Conservation (phyloP, 2,888 invertebrate genomes). For the Anodontia alba region DNA sequence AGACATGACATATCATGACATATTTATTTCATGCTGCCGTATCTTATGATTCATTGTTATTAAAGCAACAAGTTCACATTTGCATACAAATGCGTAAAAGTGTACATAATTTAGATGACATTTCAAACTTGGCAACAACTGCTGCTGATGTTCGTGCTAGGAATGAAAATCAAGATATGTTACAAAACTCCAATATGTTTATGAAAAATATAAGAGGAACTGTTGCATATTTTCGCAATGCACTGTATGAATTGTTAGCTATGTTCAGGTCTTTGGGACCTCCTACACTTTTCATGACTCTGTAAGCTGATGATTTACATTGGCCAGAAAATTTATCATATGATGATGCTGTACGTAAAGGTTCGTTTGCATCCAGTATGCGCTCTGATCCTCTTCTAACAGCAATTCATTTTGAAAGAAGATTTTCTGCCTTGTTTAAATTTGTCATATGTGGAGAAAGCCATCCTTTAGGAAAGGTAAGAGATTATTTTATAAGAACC, state of each 20-base stretch:
- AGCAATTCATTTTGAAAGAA: slow-evolving; percentile 49
- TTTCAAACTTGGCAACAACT: neutral
- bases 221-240: slow-evolving; percentile 28
- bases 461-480: slow-evolving; percentile 35
- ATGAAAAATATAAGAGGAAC: slow-evolving; percentile 34
- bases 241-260: slow-evolving; percentile 18
- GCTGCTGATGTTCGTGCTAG: slow-evolving; percentile 1
- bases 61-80: slow-evolving; percentile 18
- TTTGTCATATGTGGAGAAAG: slow-evolving; percentile 15
- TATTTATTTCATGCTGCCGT: slow-evolving; percentile 25
- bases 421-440: slow-evolving; percentile 39
- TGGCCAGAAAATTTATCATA: slow-evolving; percentile 34
- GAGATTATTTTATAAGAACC: slow-evolving; percentile 39
- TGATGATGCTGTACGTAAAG: slow-evolving; percentile 20
- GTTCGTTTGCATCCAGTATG: slow-evolving; percentile 24
- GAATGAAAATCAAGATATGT: neutral
- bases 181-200: slow-evolving; percentile 29
- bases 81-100: slow-evolving; percentile 19
- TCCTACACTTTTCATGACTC: slow-evolving; percentile 19
- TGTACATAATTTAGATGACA: neutral
- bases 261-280: slow-evolving; percentile 23
- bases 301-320: slow-evolving; percentile 20
- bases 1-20: slow-evolving; percentile 8
- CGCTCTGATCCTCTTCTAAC: slow-evolving; percentile 35
- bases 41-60: slow-evolving; percentile 4